Evolutionary conservation across 1,140 invertebrate genomes (phyloP).

Genomic region (Drosophila quadrilineata): DNA sequence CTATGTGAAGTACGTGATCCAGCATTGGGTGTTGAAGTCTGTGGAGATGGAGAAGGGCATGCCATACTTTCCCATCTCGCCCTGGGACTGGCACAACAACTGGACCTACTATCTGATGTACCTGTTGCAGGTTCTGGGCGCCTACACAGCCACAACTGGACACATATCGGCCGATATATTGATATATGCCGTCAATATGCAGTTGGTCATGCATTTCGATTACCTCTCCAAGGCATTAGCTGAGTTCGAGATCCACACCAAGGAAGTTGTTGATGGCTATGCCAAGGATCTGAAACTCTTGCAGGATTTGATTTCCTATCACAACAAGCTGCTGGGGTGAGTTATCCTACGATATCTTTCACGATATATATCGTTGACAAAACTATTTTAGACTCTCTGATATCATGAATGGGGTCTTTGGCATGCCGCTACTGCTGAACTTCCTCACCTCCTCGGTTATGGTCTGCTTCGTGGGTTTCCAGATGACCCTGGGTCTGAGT

Average conservation of each 20-base stretch:
- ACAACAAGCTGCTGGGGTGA: constrained; percentile 40
- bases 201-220: constrained; percentile 58
- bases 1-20: constrained; percentile 27
- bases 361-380: neutral
- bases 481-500: constrained; percentile 42
- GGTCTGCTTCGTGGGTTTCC: constrained; percentile 51
- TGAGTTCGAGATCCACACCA: neutral
- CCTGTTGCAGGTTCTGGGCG: constrained; percentile 19
- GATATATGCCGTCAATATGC: constrained; percentile 35
- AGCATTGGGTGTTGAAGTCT: constrained; percentile 22
- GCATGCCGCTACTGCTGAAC: constrained; percentile 43
- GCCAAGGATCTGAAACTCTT: constrained; percentile 24
- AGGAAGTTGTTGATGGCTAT: neutral
- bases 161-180: constrained; percentile 49
- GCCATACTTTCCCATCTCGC: constrained; percentile 32
- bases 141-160: constrained; percentile 37
- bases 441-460: constrained; percentile 43
- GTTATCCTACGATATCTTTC: neutral
- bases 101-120: constrained; percentile 51
- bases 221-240: constrained; percentile 20
- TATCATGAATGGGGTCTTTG: constrained; percentile 45
- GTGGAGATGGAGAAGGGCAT: constrained; percentile 11
- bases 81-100: constrained; percentile 45
- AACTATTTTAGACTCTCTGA: constrained; percentile 32
- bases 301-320: constrained; percentile 36